Evolutionary conservation across 2,888 invertebrate species (phyloP), one percentile per base, ranked within the genome.

Genomic region (Peribatodes rhomboidaria): DNA sequence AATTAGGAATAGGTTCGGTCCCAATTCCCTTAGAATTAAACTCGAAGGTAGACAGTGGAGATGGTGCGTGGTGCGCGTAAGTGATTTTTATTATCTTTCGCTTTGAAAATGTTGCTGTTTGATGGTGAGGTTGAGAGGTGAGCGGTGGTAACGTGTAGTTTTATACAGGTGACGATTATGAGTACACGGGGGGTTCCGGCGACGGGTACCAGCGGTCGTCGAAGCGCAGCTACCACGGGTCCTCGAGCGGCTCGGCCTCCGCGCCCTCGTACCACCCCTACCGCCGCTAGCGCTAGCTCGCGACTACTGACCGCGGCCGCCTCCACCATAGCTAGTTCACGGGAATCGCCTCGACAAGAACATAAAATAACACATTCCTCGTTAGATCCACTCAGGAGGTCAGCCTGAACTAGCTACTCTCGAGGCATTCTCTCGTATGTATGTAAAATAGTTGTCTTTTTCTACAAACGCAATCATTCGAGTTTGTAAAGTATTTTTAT

Each of bases 61-160:
- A 75, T 78, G 89, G 91, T 88, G 91, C 90, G 92, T 92, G 92
- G 90, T 92, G 92, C 89, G 91, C 78, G 91, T 92, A 89, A 92
- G 90, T 90, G 60, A 77, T 80, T 78, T 77, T 68, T 71, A 73
- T 77, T 81, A 73, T 74, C 78, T 71, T 61, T 67, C 66, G 77
- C 76, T 77, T 71, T 60, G 18, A 64, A 54, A 56, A 60, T 14
- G 39, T 77, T 71, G 72, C 76, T 76, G 58, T 68, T 42, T 33
- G 31, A 65, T n/a, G 37, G 31, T 56, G 57, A 64, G 54, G 70
- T 65, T 52, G 22, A 66, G 68, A 61, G 18, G 22, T 20, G n/a
- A n/a, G n/a, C 46, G 4, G 1, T 10, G 35, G 35, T 68, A 70
- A 70, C 60, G 53, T 70, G 67, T 69, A 68, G 73, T 59, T 71